Evolutionary conservation across 2,797 vertebrate genomes (phyloP), one percentile per base, ranked within the genome.

Genomic region (Bradypus variegatus): DNA sequence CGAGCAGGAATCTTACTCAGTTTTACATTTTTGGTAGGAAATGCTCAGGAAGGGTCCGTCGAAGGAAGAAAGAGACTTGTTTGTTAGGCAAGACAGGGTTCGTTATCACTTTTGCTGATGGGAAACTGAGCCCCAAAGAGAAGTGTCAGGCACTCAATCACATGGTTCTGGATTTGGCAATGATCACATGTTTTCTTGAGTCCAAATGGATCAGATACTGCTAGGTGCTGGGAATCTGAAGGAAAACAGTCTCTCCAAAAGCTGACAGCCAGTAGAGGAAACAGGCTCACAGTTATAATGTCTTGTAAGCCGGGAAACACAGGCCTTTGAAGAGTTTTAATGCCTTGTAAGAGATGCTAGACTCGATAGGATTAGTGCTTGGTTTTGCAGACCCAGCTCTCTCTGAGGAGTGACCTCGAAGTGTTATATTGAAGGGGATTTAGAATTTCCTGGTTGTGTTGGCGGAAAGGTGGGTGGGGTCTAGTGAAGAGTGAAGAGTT

Each of bases 351-450:
- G 31, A 82, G 31, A 21, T 8, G 29, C 58, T 23, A 7, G 70
- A 12, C 73, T 10, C 1, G 2, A 29, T 45, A 14, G 77, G 38
- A 45, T 3, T 14, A n/a, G 23, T 1, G 2, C n/a, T 60, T 1
- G 36, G 25, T 13, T 36, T 73, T 53, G 50, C 77, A 25, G n/a
- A 38, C 31, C 19, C 16, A 6, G 33, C 50, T 75, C 76, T 65
- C 11, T 64, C 67, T 62, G 41, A 70, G 36, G 19, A 50, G 53
- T 33, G 9, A 21, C 79, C 33, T 50, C 33, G 38, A n/a, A 58
- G 78, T 45, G 58, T 15, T 1, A 31, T 67, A 27, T 76, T 1
- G 18, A 50, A 45, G 25, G 48, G 48, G 38, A 82, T 3, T 27
- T 12, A 18, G n/a, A 33, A 16, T 64, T n/a, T 73, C 67, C 65